phyloP scores from a whole-genome alignment of 2,888 invertebrate species.

The Mesorhabditis belari region DNA sequence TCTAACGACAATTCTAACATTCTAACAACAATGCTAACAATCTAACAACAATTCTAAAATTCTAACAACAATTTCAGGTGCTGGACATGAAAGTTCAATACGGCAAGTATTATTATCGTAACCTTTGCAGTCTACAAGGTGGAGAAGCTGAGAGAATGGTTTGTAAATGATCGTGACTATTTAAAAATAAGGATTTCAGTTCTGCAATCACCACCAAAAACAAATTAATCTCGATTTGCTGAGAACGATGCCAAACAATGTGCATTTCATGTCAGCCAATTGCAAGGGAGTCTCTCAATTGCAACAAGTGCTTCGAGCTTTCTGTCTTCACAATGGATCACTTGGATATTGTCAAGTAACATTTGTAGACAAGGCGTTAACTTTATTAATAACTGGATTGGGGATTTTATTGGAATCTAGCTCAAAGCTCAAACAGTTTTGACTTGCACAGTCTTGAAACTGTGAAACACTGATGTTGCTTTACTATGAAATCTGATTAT shows the following conservation, averaged over 20 bases:
- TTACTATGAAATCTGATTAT: no score
- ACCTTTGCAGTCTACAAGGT: conserved; percentile 54
- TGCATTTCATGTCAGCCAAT: conserved; percentile 57
- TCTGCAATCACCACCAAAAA: conserved; percentile 57
- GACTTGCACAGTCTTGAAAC: no score
- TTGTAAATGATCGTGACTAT: conserved; percentile 9
- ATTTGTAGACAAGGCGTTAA: neutral
- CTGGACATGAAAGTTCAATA: conserved; percentile 55
- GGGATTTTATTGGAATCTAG: no score
- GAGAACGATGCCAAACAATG: conserved; percentile 60
- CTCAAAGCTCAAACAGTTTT: no score
- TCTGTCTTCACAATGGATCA: conserved; percentile 59
- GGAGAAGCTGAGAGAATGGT: conserved; percentile 56
- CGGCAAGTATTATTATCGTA: conserved; percentile 57
- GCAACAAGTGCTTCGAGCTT: conserved; percentile 59
- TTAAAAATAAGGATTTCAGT: conserved; percentile 46
- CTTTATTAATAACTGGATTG: no score
- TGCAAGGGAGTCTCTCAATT: conserved; percentile 59
- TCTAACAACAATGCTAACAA: conserved; percentile 1
- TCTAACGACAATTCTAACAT: neutral
- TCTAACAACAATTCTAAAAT: neutral
- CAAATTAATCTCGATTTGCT: conserved; percentile 60
- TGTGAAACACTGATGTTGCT: no score
- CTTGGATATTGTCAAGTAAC: conserved; percentile 60
- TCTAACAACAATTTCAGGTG: conserved; percentile 43